phyloP scores from a whole-genome alignment of 2,797 vertebrate genomes.

The Furcifer pardalis region DNA sequence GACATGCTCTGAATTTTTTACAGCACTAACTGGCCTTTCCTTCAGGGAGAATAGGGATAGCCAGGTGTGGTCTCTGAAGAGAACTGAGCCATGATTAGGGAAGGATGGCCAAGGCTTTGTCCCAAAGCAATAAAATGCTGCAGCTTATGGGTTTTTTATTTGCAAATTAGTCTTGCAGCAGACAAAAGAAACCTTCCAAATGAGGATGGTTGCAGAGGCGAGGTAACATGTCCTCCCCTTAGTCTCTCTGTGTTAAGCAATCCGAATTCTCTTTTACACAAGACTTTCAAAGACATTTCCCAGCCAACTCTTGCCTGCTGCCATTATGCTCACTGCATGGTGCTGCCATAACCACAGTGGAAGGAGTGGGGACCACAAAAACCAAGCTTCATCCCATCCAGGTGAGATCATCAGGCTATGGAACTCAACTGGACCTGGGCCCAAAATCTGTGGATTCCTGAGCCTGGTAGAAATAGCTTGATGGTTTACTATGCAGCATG shows the following conservation, averaged over 20 bases:
- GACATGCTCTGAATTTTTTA: neutral
- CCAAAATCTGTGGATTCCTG: neutral
- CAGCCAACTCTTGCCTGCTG: constrained; percentile 82
- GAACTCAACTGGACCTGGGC: neutral
- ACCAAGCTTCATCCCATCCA: constrained; percentile 82
- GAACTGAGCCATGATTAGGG: neutral
- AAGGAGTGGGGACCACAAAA: constrained; percentile 83
- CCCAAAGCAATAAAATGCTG: no score
- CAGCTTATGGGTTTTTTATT: no score
- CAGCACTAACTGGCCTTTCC: neutral
- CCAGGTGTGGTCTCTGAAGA: neutral
- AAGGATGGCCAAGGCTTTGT: no score
- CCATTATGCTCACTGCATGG: constrained; percentile 81
- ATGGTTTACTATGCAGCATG: neutral
- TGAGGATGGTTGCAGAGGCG: neutral
- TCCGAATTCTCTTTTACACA: constrained; percentile 40
- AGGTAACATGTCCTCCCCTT: neutral
- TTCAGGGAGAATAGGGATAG: neutral
- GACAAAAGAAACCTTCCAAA: no score
- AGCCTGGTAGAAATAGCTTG: no score
- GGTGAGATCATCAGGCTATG: constrained; percentile 63
- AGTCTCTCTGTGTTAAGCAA: neutral
- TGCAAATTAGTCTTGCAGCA: no score
- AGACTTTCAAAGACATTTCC: constrained; percentile 76
- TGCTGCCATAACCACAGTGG: constrained; percentile 81